A percentile compares a stretch with the other conserved stretches of the same genome.
phyloP scores from a whole-genome alignment of 2,888 invertebrate genomes.

The Hydroisotoma schaefferi region DNA sequence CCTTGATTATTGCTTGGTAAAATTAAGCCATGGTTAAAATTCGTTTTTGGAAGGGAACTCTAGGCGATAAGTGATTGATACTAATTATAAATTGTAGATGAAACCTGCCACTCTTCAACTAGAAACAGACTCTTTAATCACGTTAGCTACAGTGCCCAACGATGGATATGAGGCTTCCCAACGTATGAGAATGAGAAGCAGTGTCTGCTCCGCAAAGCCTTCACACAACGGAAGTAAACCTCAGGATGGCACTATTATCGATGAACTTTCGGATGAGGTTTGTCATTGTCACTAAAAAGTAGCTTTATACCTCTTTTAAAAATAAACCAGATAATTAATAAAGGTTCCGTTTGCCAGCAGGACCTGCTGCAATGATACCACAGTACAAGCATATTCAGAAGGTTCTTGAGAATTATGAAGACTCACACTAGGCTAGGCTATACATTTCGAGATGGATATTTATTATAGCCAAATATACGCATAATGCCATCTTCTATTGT shows the following conservation, averaged over 20 bases:
- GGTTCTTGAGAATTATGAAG: too few species aligned
- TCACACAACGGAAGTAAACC: not conserved
- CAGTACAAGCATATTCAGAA: conserved; percentile 8
- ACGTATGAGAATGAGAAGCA: too few species aligned
- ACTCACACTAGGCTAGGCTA: too few species aligned
- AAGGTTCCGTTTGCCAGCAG: conserved; percentile 10
- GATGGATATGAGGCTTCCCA: not conserved
- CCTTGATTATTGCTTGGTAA: too few species aligned
- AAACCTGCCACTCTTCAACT: conserved; percentile 46
- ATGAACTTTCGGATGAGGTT: conserved; percentile 44
- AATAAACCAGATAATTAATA: not conserved
- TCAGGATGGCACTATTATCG: conserved; percentile 19
- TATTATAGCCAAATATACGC: too few species aligned
- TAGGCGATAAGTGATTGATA: not conserved
- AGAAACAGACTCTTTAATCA: conserved; percentile 44
- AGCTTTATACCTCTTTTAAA: not conserved
- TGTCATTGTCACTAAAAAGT: not conserved
- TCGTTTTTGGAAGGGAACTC: too few species aligned
- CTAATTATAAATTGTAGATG: conserved; percentile 28
- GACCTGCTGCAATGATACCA: conserved; percentile 11
- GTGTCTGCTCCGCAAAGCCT: not conserved
- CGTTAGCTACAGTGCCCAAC: conserved; percentile 32
- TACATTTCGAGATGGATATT: too few species aligned
- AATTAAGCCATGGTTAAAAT: too few species aligned
- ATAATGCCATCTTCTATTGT: too few species aligned